Evolutionary conservation across 2,113 vertebrate genomes (phyloP).

Genomic region (Pluvianellus socialis): DNA sequence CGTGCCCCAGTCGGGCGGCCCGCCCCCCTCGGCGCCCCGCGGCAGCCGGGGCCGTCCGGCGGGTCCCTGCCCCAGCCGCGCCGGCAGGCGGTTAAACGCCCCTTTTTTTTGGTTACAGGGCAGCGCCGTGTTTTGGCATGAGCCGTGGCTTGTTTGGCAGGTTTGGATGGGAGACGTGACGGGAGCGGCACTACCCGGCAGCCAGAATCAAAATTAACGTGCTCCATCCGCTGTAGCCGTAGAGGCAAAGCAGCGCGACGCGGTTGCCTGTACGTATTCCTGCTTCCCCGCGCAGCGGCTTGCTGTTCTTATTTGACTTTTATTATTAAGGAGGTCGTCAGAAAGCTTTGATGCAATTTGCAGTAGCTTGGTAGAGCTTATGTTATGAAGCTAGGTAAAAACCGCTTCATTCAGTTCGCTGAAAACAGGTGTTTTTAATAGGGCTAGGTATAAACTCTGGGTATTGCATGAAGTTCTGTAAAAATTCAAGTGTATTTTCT

Average conservation of each 20-base stretch:
- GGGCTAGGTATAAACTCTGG: background rate
- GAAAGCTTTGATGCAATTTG: background rate
- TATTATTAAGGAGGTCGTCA: background rate
- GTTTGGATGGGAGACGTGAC: background rate
- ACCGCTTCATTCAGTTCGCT: rapidly evolving
- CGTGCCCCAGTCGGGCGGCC: background rate
- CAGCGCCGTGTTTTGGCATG: background rate
- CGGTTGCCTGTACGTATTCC: conserved; percentile 38
- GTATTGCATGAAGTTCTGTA: background rate
- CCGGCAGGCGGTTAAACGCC: background rate
- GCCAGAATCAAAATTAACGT: background rate
- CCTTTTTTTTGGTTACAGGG: background rate
- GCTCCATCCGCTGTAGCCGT: background rate
- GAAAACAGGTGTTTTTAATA: background rate
- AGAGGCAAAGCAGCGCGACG: conserved; percentile 4
- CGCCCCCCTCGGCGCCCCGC: no score
- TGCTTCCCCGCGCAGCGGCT: background rate
- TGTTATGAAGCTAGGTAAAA: background rate
- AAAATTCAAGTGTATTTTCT: background rate
- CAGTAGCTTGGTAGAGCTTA: background rate
- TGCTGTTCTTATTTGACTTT: background rate
- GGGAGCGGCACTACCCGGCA: background rate
- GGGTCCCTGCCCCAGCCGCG: background rate
- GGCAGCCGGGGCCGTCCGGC: background rate
- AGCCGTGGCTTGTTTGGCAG: background rate